These are phyloP conservation scores for Agapornis roseicollis DNA, from an alignment of 2,113 vertebrate species.

Conservation along the genomic window DNA sequence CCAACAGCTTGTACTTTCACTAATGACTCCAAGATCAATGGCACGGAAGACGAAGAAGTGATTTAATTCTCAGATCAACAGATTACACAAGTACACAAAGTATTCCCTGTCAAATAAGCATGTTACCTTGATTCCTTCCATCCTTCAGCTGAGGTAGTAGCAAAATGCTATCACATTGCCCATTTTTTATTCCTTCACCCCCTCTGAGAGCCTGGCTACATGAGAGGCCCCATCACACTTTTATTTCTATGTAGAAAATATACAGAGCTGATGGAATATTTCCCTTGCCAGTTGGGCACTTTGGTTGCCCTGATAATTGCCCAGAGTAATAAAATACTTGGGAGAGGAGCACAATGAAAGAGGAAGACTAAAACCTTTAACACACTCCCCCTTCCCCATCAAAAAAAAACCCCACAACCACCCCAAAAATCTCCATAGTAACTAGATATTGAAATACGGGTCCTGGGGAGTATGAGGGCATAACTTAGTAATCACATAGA, in stretches of 20 bases:
- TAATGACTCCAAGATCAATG: slow-evolving; percentile 40
- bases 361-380: background rate
- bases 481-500: background rate
- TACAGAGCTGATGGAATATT: background rate
- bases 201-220: background rate
- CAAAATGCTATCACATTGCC: background rate
- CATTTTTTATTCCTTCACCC: background rate
- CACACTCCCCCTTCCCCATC: background rate
- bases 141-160: background rate
- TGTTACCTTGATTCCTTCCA: background rate
- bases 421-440: background rate
- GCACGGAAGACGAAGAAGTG: background rate
- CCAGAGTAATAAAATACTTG: background rate
- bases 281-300: background rate
- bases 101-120: background rate
- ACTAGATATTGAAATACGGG: background rate
- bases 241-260: background rate
- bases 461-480: background rate
- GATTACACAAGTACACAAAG: background rate
- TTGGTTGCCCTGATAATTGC: background rate
- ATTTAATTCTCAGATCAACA: slow-evolving; percentile 44
- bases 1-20: background rate
- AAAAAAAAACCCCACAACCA: background rate
- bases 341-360: background rate
- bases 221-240: background rate